Conservation (phyloP, 2,113 vertebrate genomes). For the Spermophilus dauricus region DNA sequence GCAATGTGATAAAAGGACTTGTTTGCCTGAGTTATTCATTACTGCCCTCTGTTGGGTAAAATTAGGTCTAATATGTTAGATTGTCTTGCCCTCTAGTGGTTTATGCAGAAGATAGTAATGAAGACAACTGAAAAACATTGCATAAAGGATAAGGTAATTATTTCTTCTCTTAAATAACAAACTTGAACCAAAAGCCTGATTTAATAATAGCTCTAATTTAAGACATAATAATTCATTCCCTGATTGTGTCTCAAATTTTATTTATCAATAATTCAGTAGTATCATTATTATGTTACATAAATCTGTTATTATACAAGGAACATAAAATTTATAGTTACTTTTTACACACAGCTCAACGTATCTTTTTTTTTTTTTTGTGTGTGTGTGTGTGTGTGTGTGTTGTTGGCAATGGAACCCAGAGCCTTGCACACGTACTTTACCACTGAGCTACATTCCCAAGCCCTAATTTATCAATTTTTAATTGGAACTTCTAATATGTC, state of each 20-base stretch:
- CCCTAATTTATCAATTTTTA: not conserved
- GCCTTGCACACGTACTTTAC: not conserved
- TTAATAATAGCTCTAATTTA: conserved; percentile 36
- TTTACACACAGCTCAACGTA: not conserved
- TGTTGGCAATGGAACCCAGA: not conserved
- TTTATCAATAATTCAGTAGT: not conserved
- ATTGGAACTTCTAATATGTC: not conserved
- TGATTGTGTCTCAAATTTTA: not conserved
- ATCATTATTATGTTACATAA: conserved; percentile 15
- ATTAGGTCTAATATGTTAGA: conserved; percentile 34
- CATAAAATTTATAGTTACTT: not conserved
- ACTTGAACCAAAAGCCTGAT: conserved; percentile 26
- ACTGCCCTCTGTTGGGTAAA: conserved; percentile 64
- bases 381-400: too few relatives aligned
- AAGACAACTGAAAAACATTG: not conserved
- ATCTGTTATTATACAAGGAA: not conserved
- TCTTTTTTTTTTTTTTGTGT: too few relatives aligned
- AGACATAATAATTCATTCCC: not conserved
- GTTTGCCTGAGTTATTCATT: not conserved
- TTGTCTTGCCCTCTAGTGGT: conserved; percentile 72
- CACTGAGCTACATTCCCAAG: too few relatives aligned
- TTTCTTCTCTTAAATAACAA: conserved; percentile 51
- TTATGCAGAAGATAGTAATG: not conserved
- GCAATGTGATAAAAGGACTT: not conserved
- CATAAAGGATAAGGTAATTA: not conserved